Evolutionary conservation across 2,797 vertebrate genomes (phyloP), one percentile per base, ranked within the genome.

Genomic region (Poecilia velifera): DNA sequence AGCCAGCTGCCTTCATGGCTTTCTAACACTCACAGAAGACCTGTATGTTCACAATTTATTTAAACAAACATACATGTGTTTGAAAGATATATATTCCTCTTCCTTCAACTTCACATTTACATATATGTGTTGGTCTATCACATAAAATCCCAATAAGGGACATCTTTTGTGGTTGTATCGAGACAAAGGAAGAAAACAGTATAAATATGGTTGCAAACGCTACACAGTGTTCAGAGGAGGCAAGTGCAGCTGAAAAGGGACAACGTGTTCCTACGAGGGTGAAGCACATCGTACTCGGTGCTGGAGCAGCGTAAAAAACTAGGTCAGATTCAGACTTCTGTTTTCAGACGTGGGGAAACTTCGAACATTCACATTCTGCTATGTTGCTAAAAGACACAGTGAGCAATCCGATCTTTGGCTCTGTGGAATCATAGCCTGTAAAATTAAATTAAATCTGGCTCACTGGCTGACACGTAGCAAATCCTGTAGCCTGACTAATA

Each of bases 401-500:
- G 66, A 51, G 76, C 45, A 6, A 72, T 0, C 22, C 0, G 6
- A 66, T 7, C 39, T 18, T 22, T 25, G 2, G 4, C 55, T 9
- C 59, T 74, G 47, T 36, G 13, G 59, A 46, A 57, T 57, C 41
- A 25, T n/a, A 16, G 0, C 36, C 18, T 31, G 16, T 66, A 20
- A 66, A 75, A 71, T 51, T n/a, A 51, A 55, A 20, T 45, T 68
- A 72, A 68, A 13, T 45, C 4, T 25, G 55, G n/a, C 36, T 78
- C 68, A 22, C 47, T 66, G 20, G 34, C 51, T 22, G 49, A 79
- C 64, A 25, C 72, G 71, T 36, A 14, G 13, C n/a, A 64, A 72
- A 77, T 25, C 76, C 45, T 13, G 25, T 25, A 68, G 59, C 46
- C 77, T 86, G 76, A 86, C 75, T 79, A 81, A 86, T 57, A 74